phyloP scores from a whole-genome alignment of 2,888 invertebrate genomes.

The Pandemis corylana region DNA sequence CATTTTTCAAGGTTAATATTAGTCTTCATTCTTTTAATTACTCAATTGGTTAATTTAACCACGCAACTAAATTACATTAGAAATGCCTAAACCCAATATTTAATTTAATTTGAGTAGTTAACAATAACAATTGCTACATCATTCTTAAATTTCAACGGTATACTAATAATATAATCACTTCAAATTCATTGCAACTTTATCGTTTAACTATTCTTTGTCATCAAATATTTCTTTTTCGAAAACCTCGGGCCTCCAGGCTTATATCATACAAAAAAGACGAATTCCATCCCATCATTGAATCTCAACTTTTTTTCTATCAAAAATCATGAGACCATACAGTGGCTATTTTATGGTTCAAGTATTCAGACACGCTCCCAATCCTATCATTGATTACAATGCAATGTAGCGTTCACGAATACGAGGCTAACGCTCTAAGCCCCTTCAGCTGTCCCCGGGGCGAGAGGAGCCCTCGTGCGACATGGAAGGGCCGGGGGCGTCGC shows the following conservation, averaged over 20 bases:
- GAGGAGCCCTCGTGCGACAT: constrained; percentile 94
- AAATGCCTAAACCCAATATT: background rate
- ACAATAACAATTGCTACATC: background rate
- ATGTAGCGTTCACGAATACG: background rate
- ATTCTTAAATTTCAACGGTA: background rate
- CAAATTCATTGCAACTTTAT: background rate
- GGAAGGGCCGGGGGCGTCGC: constrained; percentile 95
- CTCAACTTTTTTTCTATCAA: background rate
- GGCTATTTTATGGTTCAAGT: background rate
- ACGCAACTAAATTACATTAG: constrained; percentile 1
- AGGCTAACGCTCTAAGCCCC: constrained; percentile 48
- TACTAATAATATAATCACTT: background rate
- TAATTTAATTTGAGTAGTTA: background rate
- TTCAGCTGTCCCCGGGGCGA: constrained; percentile 92
- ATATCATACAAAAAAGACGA: too few relatives aligned
- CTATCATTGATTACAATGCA: background rate
- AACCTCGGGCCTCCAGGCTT: background rate
- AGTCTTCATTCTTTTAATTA: constrained; percentile 6
- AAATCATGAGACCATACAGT: background rate
- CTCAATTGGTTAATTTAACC: background rate
- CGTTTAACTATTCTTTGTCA: background rate
- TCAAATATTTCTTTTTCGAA: background rate
- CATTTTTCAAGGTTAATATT: constrained; percentile 9
- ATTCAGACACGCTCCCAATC: background rate
- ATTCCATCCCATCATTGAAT: too few relatives aligned